Conservation (phyloP, 2,113 vertebrate genomes). For the Prolemur simus region DNA sequence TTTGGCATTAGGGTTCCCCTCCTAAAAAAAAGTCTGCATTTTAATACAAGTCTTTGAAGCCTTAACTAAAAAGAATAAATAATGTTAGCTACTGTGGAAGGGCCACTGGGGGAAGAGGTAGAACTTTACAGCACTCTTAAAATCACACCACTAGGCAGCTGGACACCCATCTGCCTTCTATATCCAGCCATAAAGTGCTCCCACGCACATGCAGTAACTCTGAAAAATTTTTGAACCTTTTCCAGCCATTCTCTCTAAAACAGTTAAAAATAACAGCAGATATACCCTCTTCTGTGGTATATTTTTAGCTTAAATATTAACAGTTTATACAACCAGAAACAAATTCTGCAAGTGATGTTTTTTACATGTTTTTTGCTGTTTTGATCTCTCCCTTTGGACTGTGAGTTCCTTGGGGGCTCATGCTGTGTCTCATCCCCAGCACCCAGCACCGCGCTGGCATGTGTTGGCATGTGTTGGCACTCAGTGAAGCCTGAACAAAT, state of each 20-base stretch:
- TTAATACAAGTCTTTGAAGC: neutral
- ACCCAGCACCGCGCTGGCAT: neutral
- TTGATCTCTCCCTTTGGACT: neutral
- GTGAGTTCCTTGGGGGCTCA: neutral
- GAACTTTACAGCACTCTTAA: neutral
- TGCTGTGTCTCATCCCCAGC: neutral
- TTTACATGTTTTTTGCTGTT: neutral
- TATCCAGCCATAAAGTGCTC: neutral
- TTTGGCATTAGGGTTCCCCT: neutral
- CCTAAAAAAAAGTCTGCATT: neutral
- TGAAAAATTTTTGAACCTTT: neutral
- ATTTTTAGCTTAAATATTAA: slow-evolving; percentile 31
- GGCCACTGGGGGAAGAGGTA: neutral
- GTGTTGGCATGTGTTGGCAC: neutral
- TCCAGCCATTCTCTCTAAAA: neutral
- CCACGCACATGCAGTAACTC: neutral
- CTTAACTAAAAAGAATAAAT: neutral
- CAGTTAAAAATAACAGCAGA: neutral
- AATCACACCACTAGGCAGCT: neutral
- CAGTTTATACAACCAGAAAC: slow-evolving; percentile 1
- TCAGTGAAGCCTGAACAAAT: neutral
- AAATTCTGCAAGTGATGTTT: neutral
- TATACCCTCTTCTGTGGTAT: neutral
- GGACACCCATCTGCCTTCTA: neutral
- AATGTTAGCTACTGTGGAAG: neutral